These are phyloP conservation scores for Sarcophaga peregrina DNA, from an alignment of 1,140 invertebrate genomes.

Conservation along the genomic window DNA sequence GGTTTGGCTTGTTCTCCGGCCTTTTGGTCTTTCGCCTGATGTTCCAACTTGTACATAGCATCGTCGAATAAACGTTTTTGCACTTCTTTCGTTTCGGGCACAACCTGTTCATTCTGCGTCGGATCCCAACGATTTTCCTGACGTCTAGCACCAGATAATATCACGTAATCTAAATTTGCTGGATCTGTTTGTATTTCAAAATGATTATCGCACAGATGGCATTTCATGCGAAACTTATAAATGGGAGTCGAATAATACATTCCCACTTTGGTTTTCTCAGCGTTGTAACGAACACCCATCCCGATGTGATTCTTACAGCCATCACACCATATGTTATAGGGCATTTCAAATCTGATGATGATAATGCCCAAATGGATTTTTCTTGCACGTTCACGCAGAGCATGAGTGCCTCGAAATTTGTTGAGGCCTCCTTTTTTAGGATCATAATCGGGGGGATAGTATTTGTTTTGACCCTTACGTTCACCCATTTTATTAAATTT, in stretches of 20 bases:
- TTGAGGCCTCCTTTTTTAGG: slow-evolving; percentile 88
- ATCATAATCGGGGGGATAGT: slow-evolving; percentile 99
- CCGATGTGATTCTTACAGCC: slow-evolving; percentile 98
- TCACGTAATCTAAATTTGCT: slow-evolving; percentile 96
- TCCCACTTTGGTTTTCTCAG: slow-evolving; percentile 98
- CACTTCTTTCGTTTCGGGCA: slow-evolving; percentile 89
- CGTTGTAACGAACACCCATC: slow-evolving; percentile 99
- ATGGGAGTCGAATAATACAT: slow-evolving; percentile 99
- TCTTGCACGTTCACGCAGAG: slow-evolving; percentile 91
- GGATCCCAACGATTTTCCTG: slow-evolving; percentile 99
- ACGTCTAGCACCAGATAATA: slow-evolving; percentile 91
- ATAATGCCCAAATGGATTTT: slow-evolving; percentile 97
- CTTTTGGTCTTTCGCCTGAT: slow-evolving; percentile 84
- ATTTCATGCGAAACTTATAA: slow-evolving; percentile 99
- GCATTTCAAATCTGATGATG: slow-evolving; percentile 99
- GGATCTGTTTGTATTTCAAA: slow-evolving; percentile 99
- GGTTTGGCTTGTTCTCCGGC: slow-evolving; percentile 78
- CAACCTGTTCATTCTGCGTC: slow-evolving; percentile 93
- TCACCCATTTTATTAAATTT: slow-evolving; percentile 83
- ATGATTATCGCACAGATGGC: slow-evolving; percentile 97
- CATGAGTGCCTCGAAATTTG: slow-evolving; percentile 94
- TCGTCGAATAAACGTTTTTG: slow-evolving; percentile 90
- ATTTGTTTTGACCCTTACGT: slow-evolving; percentile 96
- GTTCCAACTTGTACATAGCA: slow-evolving; percentile 96
- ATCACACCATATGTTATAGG: slow-evolving; percentile 99